Conservation (phyloP, 2,113 vertebrate species). For the Corythornis cristatus region DNA sequence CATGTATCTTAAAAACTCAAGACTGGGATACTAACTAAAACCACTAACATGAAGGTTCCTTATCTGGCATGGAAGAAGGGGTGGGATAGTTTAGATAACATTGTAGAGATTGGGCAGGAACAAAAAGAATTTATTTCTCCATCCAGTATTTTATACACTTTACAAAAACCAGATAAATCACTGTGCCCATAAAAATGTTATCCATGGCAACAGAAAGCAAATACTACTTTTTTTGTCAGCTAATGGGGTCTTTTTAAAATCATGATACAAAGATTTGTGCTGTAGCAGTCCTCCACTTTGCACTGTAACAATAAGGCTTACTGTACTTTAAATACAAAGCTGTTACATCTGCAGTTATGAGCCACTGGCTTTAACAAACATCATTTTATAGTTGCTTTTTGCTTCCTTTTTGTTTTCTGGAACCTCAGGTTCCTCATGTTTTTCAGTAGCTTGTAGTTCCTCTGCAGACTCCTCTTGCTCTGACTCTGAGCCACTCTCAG, state of each 20-base stretch:
- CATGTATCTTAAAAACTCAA: slow-evolving; percentile 55
- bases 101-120: slow-evolving; percentile 71
- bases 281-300: slow-evolving; percentile 83
- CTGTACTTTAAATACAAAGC: slow-evolving; percentile 79
- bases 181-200: slow-evolving; percentile 79
- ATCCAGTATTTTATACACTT: slow-evolving; percentile 75
- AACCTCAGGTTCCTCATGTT: slow-evolving; percentile 71
- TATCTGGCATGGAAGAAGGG: slow-evolving; percentile 26
- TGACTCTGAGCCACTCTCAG: slow-evolving; percentile 74
- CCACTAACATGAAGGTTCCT: slow-evolving; percentile 49
- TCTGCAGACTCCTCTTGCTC: slow-evolving; percentile 77
- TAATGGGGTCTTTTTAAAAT: slow-evolving; percentile 81
- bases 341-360: slow-evolving; percentile 75
- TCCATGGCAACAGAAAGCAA: slow-evolving; percentile 79
- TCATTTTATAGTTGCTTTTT: slow-evolving; percentile 87
- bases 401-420: slow-evolving; percentile 77
- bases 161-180: slow-evolving; percentile 79
- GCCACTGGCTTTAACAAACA: slow-evolving; percentile 85
- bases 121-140: slow-evolving; percentile 73
- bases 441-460: slow-evolving; percentile 71
- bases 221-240: slow-evolving; percentile 77
- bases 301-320: slow-evolving; percentile 82
- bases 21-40: slow-evolving; percentile 47
- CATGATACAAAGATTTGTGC: slow-evolving; percentile 83
- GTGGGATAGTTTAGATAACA: slow-evolving; percentile 61